Evolutionary conservation across 1,140 invertebrate genomes (phyloP), one percentile per base, ranked within the genome.

Genomic region (Ostrea edulis): DNA sequence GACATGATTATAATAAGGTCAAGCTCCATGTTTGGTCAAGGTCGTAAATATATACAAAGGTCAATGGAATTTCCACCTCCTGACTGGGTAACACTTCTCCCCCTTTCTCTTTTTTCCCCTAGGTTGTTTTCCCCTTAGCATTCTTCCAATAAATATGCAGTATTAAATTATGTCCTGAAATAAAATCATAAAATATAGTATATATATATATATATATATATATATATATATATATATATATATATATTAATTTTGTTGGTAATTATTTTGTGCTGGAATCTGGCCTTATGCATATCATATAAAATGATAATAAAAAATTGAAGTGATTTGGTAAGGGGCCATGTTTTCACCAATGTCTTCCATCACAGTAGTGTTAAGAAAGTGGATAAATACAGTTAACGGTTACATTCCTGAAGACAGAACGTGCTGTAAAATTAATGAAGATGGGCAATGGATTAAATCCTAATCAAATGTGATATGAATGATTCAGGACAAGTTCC

Each of bases 391-490:
- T 77, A 58, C 55, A 58, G 55, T 12, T 17, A 62, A 62, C 58
- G 11, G 3, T 4, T 77, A 77, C 68, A 77, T 77, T 77, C 68
- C 68, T 77, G 68, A 25, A 77, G 68, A 25, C 25, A 29, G 35
- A 8, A 29, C 29, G 8, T 17, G 25, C 68, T 25, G 25, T 77
- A 35, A 35, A 29, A 35, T 35, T 4, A 29, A 35, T 11, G 35
- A 14, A 77, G 5, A 29, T 35, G 12, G 68, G 68, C 14, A 25
- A 29, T 77, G 68, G 68, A 77, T 77, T 25, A 77, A 77, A 77
- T 77, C 68, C 68, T 35, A 77, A 77, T 77, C 68, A 77, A 29
- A 29, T 77, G 68, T 77, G 68, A 77, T 77, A 77, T 77, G 68
- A 77, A 25, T 77, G 68, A 22, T 68, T 68, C 9, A 29, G 12